Base-by-base conservation (phyloP, 2,113 vertebrate genomes). In the Cavia porcellus region DNA sequence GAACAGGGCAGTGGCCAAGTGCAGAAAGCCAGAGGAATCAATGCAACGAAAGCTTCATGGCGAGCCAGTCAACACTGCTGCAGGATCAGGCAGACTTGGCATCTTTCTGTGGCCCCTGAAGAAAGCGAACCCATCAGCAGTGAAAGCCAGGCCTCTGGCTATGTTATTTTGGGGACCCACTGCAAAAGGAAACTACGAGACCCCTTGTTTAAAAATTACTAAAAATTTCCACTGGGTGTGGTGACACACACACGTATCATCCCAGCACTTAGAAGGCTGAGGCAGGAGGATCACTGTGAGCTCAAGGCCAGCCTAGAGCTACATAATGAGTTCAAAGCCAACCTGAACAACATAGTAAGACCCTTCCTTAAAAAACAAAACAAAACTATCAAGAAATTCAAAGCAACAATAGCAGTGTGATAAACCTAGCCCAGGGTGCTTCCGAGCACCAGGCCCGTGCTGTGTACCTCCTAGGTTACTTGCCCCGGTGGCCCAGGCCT, bases 371-470 rank as follows among this genome's bases (percentile, higher is more conserved):
- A 70, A 38, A 70, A 70, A n/a, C 35, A n/a, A 64, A 32, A 70
- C 68, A n/a, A n/a, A 70, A 15, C n/a, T 13, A 70, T 70, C 3
- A 38, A 62, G 52, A 47, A 62, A 74, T 82, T 66, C 38, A 72
- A 89, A 52, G 32, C 1, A 1, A 47, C 14, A 32, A 30, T 5
- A 77, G 15, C 9, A 17, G 35, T 55, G 2, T 28, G 1, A 75
- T 55, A 22, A 74, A 14, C 0, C 42, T 72, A 61, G 4, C 15
- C 2, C 1, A 0, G 38, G n/a, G 62, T 25, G 0, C 42, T 59
- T 68, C 64, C 42, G 28, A 47, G 22, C 13, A 0, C 20, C 1
- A 2, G 42, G 35, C 32, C 64, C 12, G 7, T 25, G 9, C 75
- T 25, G 35, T 22, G 38, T 19, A 1, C 28, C 14, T 10, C 45